These are phyloP conservation scores for Tichodroma muraria DNA, from an alignment of 2,113 vertebrate species.

Conservation along the genomic window DNA sequence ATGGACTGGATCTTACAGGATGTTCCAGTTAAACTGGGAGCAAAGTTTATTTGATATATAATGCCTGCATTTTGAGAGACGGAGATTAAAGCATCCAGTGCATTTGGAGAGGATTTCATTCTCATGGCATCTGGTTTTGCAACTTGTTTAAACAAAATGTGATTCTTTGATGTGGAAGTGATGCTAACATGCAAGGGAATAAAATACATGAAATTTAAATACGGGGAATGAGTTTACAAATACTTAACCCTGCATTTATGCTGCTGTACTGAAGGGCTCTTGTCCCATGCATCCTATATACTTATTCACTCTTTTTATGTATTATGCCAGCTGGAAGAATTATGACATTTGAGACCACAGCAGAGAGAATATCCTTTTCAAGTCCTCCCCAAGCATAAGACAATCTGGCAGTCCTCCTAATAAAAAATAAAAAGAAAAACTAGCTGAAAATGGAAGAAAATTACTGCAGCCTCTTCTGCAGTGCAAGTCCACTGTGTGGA, in stretches of 20 bases:
- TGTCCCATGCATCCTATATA: background rate
- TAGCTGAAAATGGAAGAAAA: background rate
- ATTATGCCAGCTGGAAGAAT: background rate
- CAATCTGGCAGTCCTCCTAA: background rate
- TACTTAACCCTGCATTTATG: background rate
- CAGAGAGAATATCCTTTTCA: background rate
- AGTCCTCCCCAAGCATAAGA: background rate
- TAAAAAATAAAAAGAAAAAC: background rate
- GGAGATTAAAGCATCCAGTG: background rate
- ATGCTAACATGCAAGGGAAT: background rate
- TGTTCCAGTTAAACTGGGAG: slow-evolving; percentile 7
- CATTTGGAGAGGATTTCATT: background rate
- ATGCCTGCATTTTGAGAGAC: background rate
- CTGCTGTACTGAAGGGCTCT: background rate
- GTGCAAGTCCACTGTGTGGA: background rate
- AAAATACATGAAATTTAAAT: background rate
- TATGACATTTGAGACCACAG: background rate
- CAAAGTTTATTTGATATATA: background rate
- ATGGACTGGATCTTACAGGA: background rate
- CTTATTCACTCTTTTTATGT: background rate
- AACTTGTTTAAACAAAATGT: slow-evolving; percentile 22
- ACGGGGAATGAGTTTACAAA: background rate
- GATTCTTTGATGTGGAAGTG: slow-evolving; percentile 29
- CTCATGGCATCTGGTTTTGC: background rate
- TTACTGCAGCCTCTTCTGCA: background rate